phyloP scores from a whole-genome alignment of 2,113 vertebrate species.

The Cygnus atratus region DNA sequence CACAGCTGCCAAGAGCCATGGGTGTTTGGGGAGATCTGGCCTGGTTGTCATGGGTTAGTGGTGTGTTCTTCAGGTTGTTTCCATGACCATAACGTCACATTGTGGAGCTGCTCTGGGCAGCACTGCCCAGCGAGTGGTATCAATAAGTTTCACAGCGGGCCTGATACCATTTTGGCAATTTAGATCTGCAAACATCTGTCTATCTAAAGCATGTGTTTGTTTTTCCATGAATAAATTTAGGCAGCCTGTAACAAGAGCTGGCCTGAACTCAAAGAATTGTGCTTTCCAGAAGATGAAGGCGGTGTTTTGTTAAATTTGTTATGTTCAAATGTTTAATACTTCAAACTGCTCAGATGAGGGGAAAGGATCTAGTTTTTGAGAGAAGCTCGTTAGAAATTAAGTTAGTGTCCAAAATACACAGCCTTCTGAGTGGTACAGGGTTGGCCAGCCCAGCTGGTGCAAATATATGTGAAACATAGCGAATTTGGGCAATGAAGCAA shows the following conservation, averaged over 20 bases:
- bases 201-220: not conserved
- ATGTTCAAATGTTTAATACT: not conserved
- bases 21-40: not conserved
- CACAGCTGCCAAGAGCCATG: not conserved
- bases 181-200: not conserved
- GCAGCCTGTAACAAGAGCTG: not conserved
- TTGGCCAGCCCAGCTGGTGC: too few relatives aligned
- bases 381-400: not conserved
- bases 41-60: not conserved
- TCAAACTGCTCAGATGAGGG: not conserved
- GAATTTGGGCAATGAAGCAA: not conserved
- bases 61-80: accelerated
- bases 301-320: not conserved
- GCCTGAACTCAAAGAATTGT: not conserved
- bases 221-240: not conserved
- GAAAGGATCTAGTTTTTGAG: not conserved
- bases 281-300: not conserved
- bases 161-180: not conserved
- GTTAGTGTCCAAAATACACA: not conserved
- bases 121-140: accelerated
- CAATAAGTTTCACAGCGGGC: not conserved
- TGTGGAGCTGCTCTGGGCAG: not conserved
- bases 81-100: not conserved
- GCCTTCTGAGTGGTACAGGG: accelerated
- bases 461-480: not conserved